These are phyloP conservation scores for Augiades crinisus DNA, from an alignment of 2,888 invertebrate species.

Conservation along the genomic window DNA sequence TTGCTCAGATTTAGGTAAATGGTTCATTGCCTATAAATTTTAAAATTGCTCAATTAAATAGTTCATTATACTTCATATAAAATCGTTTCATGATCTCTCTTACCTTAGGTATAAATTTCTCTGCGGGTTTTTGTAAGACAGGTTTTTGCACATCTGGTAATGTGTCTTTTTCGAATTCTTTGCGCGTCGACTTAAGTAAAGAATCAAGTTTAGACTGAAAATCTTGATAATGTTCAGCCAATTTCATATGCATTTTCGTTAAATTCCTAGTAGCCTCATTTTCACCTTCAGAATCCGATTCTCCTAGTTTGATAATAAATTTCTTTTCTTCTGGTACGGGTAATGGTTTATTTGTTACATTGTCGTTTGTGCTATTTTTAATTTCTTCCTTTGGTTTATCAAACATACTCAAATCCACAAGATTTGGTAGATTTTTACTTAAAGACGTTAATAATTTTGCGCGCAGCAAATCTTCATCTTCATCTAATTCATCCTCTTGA, in stretches of 20 bases:
- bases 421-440: slow-evolving; percentile 78
- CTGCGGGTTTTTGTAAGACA: slow-evolving; percentile 44
- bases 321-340: slow-evolving; percentile 55
- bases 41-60: neutral
- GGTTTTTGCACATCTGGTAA: slow-evolving; percentile 55
- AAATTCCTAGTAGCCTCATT: slow-evolving; percentile 76
- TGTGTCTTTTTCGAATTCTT: slow-evolving; percentile 61
- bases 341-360: slow-evolving; percentile 25
- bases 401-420: slow-evolving; percentile 49
- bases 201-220: slow-evolving; percentile 71
- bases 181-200: slow-evolving; percentile 68
- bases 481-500: slow-evolving; percentile 69
- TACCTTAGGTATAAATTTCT: slow-evolving; percentile 73
- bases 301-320: slow-evolving; percentile 68
- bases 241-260: slow-evolving; percentile 74
- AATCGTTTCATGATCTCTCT: slow-evolving; percentile 22
- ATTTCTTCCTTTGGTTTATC: slow-evolving; percentile 38
- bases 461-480: slow-evolving; percentile 82
- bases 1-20: slow-evolving; percentile 74
- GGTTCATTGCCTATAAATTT: slow-evolving; percentile 50
- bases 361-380: slow-evolving; percentile 27
- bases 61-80: neutral
- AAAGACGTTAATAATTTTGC: slow-evolving; percentile 82
- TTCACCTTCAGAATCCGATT: slow-evolving; percentile 75
- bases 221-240: slow-evolving; percentile 59